Evolutionary conservation across 2,113 vertebrate species (phyloP).

Genomic region (Seriola aureovittata): DNA sequence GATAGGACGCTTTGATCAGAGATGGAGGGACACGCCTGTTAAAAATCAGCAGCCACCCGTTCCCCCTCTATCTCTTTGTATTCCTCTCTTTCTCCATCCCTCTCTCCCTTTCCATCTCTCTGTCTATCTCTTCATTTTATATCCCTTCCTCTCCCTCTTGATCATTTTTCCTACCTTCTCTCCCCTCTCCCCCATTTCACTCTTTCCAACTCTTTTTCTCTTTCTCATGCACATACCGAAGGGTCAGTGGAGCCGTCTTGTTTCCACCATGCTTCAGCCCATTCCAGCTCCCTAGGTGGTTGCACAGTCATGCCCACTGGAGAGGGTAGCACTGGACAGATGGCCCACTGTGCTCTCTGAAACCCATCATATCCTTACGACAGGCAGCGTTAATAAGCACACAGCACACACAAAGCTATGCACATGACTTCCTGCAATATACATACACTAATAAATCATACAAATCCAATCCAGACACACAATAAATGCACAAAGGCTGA

Average conservation of each 20-base stretch:
- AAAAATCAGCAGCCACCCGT: constrained; percentile 64
- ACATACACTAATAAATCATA: constrained; percentile 34
- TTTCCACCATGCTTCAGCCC: constrained; percentile 8
- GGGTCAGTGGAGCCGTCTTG: constrained; percentile 31
- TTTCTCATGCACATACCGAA: constrained; percentile 17
- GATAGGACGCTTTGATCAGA: constrained; percentile 80
- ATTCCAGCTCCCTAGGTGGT: constrained; percentile 37
- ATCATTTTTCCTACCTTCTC: constrained; percentile 1
- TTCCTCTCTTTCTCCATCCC: constrained; percentile 55
- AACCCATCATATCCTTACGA: constrained; percentile 46
- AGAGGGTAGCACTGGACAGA: constrained; percentile 31
- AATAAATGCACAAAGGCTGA: constrained; percentile 11
- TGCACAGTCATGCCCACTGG: constrained; percentile 51
- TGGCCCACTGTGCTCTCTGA: constrained; percentile 24
- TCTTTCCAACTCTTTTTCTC: background rate
- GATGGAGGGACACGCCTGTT: constrained; percentile 78
- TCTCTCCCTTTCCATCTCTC: constrained; percentile 29
- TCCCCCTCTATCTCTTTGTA: constrained; percentile 66
- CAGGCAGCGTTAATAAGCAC: constrained; percentile 47
- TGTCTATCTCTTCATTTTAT: constrained; percentile 9
- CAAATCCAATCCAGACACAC: constrained; percentile 13
- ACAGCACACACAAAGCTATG: constrained; percentile 1
- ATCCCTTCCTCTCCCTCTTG: background rate
- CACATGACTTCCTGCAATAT: constrained; percentile 14
- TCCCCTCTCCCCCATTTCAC: background rate